These are phyloP conservation scores for Phalacrocorax pelagicus DNA, from an alignment of 2,113 vertebrate species.

Conservation along the genomic window DNA sequence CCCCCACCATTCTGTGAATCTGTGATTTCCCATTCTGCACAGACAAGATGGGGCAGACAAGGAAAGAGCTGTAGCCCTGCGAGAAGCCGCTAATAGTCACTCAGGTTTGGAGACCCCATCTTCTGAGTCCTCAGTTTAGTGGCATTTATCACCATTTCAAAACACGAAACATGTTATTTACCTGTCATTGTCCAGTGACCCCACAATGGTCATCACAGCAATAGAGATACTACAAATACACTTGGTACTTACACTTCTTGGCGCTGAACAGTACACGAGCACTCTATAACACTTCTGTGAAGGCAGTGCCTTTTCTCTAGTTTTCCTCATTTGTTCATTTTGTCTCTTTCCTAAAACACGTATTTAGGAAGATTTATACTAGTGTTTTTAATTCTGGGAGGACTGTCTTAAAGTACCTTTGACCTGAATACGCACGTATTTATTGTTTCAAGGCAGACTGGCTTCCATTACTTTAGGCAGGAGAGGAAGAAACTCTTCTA, in stretches of 20 bases:
- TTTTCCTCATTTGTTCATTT: not conserved
- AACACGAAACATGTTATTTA: not conserved
- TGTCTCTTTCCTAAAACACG: not conserved
- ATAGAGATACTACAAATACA: not conserved
- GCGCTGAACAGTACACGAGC: not conserved
- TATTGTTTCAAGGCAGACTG: not conserved
- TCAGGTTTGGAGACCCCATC: rapidly evolving
- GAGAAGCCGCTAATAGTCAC: not conserved
- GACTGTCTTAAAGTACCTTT: not conserved
- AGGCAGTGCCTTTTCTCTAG: not conserved
- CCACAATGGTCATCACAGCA: not conserved
- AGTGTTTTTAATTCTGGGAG: not conserved
- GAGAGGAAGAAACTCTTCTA: not conserved
- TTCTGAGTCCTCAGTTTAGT: not conserved
- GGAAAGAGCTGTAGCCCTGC: not conserved
- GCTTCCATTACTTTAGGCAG: not conserved
- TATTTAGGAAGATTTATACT: not conserved
- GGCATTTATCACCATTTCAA: not conserved
- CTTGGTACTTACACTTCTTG: not conserved
- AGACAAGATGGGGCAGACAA: not conserved
- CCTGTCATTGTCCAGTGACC: not conserved
- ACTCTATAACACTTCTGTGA: not conserved
- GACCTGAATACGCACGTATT: not conserved
- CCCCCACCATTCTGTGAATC: not conserved
- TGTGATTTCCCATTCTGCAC: not conserved